A percentile compares a stretch with the other conserved stretches of the same genome.
These are phyloP conservation scores for Dermochelys coriacea DNA, from an alignment of 2,797 vertebrate species.

Conservation along the genomic window DNA sequence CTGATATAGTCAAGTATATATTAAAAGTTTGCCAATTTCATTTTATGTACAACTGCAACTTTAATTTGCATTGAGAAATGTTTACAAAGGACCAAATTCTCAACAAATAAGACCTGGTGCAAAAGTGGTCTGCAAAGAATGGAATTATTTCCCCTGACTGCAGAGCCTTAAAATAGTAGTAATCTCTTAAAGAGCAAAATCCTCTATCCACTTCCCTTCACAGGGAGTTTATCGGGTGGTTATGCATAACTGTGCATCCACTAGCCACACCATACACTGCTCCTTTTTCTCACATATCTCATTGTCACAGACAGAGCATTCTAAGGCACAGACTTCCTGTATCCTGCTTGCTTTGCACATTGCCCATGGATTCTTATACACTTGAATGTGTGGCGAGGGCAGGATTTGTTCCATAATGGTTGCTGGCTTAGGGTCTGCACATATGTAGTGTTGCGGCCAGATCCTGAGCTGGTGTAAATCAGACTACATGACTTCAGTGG, in stretches of 20 bases:
- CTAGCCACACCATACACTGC: not conserved
- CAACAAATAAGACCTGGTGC: not conserved
- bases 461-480: not conserved
- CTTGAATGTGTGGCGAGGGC: not conserved
- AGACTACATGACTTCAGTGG: not conserved
- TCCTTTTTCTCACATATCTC: not conserved
- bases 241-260: not conserved
- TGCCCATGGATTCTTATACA: no score
- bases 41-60: not conserved
- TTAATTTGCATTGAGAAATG: not conserved
- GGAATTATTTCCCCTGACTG: not conserved
- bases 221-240: not conserved
- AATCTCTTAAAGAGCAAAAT: constrained; percentile 17
- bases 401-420: not conserved
- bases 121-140: not conserved
- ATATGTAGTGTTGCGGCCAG: not conserved
- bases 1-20: not conserved
- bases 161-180: not conserved
- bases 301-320: not conserved
- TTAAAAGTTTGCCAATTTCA: not conserved
- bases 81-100: not conserved
- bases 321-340: not conserved
- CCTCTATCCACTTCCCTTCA: not conserved
- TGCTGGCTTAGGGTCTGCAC: not conserved
- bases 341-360: not conserved